Evolutionary conservation across 2,797 vertebrate species (phyloP), one percentile per base, ranked within the genome.

Genomic region (Ambastaia sidthimunki): DNA sequence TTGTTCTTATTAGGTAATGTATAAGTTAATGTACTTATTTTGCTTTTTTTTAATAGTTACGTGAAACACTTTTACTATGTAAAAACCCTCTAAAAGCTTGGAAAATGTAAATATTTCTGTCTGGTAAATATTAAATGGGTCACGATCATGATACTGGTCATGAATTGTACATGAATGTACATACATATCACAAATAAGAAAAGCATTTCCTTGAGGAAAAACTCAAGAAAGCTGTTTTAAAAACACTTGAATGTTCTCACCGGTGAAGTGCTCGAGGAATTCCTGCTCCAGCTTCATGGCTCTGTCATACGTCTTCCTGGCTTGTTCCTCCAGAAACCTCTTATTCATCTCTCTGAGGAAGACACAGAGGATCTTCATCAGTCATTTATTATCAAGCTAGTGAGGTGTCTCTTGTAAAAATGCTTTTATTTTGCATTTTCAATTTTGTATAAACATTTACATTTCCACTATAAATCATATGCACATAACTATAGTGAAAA

Each of bases 201-300:
- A 34, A 48, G 19, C 13, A 15, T 73, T 73, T 18, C 37, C 44
- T 59, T 60, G 2, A 50, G 28, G 48, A 23, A 7, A 47, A 81
- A 77, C 50, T 28, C 12, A 81, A 19, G 5, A 60, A 47, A 3
- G 7, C 37, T 41, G 37, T 41, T 11, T 37, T 37, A 7, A 7
- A 37, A 37, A 41, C 11, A 54, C 70, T 13, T n/a, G n/a, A 57
- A n/a, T 50, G 79, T 73, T 89, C 94, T 87, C 5, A 99, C 98
- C 96, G 85, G 96, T 98, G 87, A 99, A 99, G 89, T 94, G 96
- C 88, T 98, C 97, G 41, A 96, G 96, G 85, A 99, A 99, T 84
- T 99, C 97, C 71, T 96, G 96, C 84, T 99, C 97, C 90, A 98
- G 93, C 89, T 96, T 98, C 88, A 95, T 89, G 69, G 97, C 97